Conservation (phyloP, 2,797 vertebrate genomes). For the Decapterus maruadsi region DNA sequence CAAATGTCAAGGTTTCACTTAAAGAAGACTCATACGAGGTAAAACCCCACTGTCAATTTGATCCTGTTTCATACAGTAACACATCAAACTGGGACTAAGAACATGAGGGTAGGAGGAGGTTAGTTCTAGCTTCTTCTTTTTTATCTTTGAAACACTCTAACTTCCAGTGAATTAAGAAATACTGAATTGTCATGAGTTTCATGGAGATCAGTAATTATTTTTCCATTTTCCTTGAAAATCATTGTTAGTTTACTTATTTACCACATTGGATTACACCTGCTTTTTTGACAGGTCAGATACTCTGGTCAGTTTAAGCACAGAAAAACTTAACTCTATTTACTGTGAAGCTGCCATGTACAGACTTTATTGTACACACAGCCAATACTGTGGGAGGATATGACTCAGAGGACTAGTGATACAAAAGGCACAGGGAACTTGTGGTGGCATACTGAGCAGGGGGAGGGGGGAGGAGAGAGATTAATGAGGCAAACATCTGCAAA, state of each 20-base stretch:
- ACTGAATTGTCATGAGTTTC: neutral
- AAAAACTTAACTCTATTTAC: neutral
- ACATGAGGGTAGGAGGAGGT: neutral
- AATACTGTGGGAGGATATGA: neutral
- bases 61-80: slow-evolving; percentile 28
- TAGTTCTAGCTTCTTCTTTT: slow-evolving; percentile 8
- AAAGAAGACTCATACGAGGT: neutral
- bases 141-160: neutral
- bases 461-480: neutral
- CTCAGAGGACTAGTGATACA: neutral
- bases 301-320: neutral
- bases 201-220: neutral
- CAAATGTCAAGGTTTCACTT: slow-evolving; percentile 31
- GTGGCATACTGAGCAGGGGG: neutral
- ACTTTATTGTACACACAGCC: neutral
- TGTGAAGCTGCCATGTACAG: neutral
- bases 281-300: neutral
- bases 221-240: neutral
- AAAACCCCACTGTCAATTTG: slow-evolving; percentile 18
- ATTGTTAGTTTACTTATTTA: neutral
- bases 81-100: slow-evolving; percentile 24
- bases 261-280: neutral
- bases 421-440: neutral
- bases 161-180: slow-evolving; percentile 12
- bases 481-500: slow-evolving; percentile 16